phyloP scores from a whole-genome alignment of 2,888 invertebrate species.

The Eilema sororculum region DNA sequence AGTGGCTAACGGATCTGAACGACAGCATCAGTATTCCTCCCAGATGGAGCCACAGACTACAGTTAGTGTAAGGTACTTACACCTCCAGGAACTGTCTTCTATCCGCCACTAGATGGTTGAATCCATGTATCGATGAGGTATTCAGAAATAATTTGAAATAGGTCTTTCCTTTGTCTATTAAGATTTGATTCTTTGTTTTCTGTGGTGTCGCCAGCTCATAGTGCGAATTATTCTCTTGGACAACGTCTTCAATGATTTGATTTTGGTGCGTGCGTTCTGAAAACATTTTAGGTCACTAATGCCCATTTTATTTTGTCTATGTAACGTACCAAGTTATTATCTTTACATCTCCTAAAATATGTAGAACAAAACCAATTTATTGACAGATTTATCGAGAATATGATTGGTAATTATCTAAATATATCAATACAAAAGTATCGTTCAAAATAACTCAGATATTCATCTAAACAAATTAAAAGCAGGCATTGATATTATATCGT shows the following conservation, averaged over 20 bases:
- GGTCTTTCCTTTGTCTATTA: constrained; percentile 53
- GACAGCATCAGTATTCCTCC: no score
- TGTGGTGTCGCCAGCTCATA: background rate
- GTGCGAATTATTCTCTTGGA: constrained; percentile 21
- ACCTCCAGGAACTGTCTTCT: constrained; percentile 81
- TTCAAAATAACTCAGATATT: constrained; percentile 7
- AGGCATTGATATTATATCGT: background rate
- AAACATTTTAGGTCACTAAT: constrained; percentile 53
- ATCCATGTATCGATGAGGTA: constrained; percentile 85
- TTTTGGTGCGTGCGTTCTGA: constrained; percentile 57
- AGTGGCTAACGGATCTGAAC: no score
- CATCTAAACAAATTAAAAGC: constrained; percentile 37
- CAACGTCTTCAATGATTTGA: constrained; percentile 62
- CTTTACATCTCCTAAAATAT: background rate
- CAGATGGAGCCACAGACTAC: no score
- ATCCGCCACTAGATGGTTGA: constrained; percentile 81
- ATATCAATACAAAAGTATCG: background rate
- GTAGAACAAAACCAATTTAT: no score
- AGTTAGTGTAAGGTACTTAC: constrained; percentile 61
- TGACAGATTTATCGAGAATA: background rate
- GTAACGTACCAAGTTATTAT: background rate
- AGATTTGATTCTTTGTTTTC: constrained; percentile 24
- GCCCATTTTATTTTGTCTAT: background rate
- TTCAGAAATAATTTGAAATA: constrained; percentile 78
- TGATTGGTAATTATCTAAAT: constrained; percentile 9